Evolutionary conservation across 2,797 vertebrate species (phyloP).

Genomic region (Chiroxiphia lanceolata): DNA sequence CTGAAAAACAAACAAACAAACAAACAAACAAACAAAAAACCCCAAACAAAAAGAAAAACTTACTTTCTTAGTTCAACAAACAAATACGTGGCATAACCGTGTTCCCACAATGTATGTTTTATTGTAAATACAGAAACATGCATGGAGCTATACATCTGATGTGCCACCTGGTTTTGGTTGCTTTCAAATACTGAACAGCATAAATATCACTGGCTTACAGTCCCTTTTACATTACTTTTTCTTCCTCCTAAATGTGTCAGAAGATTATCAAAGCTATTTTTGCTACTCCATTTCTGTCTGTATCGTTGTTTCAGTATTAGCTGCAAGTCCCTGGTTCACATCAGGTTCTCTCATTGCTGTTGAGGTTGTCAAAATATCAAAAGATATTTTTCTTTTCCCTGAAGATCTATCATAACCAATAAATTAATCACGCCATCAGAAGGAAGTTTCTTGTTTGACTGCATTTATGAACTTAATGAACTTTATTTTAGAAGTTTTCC

Average conservation of each 20-base stretch:
- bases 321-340: neutral
- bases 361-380: neutral
- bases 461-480: neutral
- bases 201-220: neutral
- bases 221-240: neutral
- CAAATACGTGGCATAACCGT: fast-evolving
- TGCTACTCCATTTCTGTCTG: neutral
- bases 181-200: neutral
- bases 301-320: neutral
- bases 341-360: neutral
- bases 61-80: neutral
- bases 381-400: neutral
- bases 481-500: neutral
- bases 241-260: neutral
- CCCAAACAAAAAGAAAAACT: neutral
- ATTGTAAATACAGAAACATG: neutral
- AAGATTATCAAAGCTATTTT: neutral
- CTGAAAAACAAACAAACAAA: neutral
- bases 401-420: neutral
- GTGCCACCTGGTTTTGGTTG: fast-evolving
- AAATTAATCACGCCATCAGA: neutral
- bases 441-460: neutral
- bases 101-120: neutral
- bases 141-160: neutral
- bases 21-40: neutral